Evolutionary conservation across 2,797 vertebrate species (phyloP).

Genomic region (Coccyzus lansbergi): DNA sequence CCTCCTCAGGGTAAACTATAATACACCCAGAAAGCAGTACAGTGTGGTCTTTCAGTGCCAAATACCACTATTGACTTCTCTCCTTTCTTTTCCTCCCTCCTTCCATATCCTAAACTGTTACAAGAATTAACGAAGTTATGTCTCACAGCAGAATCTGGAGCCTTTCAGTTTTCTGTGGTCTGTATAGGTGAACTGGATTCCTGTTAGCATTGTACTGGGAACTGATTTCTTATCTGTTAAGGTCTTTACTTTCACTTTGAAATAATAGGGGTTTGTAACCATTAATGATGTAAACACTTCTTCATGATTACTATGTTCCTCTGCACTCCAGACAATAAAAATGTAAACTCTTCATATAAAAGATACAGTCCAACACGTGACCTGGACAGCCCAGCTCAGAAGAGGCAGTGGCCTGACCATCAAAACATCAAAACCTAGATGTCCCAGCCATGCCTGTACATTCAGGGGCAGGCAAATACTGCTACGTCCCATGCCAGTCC

Average conservation of each 20-base stretch:
- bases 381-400: not conserved
- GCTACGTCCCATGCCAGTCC: not conserved
- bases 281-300: not conserved
- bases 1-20: not conserved
- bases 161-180: not conserved
- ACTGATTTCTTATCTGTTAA: not conserved
- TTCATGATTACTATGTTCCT: too few species aligned
- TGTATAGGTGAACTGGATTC: not conserved
- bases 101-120: not conserved
- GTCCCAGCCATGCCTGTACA: not conserved
- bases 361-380: too few species aligned
- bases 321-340: too few species aligned
- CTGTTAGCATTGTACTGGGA: not conserved
- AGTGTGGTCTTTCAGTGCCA: not conserved
- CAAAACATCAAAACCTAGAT: not conserved
- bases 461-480: not conserved
- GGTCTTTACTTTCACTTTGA: not conserved
- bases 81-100: not conserved
- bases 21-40: not conserved
- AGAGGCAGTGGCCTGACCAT: not conserved
- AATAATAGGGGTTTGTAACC: not conserved
- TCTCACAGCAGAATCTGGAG: not conserved
- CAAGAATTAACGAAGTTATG: not conserved
- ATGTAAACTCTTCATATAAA: too few species aligned
- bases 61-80: not conserved